Percentiles rank a stretch among this genome's conserved stretches.
phyloP scores from a whole-genome alignment of 2,797 vertebrate genomes.

The Mus minutoides region DNA sequence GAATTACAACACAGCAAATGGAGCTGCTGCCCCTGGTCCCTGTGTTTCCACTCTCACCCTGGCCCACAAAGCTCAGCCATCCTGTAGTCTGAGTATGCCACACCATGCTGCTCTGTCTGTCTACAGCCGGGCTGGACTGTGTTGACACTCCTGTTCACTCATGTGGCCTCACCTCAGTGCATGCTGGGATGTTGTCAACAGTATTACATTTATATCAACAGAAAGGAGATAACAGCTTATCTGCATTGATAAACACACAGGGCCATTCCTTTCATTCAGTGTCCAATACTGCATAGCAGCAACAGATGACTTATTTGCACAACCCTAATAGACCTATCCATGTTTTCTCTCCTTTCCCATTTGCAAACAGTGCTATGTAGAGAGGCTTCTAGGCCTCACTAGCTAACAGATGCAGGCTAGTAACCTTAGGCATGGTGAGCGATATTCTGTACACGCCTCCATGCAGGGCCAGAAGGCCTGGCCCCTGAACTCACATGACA shows the following conservation, averaged over 20 bases:
- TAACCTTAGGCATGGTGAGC: not conserved
- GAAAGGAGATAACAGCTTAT: not conserved
- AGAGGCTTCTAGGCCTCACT: not conserved
- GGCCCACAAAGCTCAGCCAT: not conserved
- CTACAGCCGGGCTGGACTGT: not conserved
- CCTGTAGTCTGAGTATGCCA: not conserved
- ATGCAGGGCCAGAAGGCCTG: not conserved
- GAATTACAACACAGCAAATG: not conserved
- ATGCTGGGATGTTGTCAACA: not conserved
- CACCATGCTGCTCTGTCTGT: not conserved
- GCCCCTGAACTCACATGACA: not conserved
- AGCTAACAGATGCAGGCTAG: no score
- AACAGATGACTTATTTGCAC: not conserved
- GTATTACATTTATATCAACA: not conserved
- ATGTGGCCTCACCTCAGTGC: not conserved
- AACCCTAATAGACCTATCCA: not conserved
- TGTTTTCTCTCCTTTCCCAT: no score
- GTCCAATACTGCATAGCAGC: not conserved
- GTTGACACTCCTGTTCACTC: not conserved
- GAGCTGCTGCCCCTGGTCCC: not conserved
- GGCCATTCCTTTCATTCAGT: not conserved
- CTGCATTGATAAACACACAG: not conserved
- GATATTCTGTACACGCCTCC: not conserved
- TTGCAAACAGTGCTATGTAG: not conserved
- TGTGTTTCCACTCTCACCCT: not conserved